These are phyloP conservation scores for Virgularia gustaviana DNA, from an alignment of 92 coral and sea anemone genomes.

Conservation along the genomic window DNA sequence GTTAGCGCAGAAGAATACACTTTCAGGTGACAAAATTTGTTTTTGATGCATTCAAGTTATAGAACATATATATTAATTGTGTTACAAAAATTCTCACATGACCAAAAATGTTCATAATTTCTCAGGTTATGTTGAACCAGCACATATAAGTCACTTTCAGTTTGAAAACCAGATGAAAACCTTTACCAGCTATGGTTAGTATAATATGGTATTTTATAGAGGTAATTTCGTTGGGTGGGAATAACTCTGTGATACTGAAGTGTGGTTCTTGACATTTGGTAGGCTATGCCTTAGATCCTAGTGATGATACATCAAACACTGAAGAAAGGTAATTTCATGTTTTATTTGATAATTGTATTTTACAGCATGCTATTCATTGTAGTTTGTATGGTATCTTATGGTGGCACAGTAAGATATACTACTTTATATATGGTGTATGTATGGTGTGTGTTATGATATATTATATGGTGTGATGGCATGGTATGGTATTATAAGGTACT, in stretches of 20 bases:
- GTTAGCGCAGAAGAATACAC: slow-evolving; percentile 70
- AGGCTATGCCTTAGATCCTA: slow-evolving; percentile 98
- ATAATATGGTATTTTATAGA: not conserved
- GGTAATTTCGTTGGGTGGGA: too few relatives aligned
- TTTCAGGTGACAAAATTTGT: slow-evolving; percentile 60
- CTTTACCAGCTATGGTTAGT: slow-evolving; percentile 88
- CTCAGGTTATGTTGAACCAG: slow-evolving; percentile 87
- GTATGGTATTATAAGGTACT: too few relatives aligned
- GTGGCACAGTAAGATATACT: too few relatives aligned
- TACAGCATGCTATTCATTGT: not conserved
- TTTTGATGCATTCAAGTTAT: too few relatives aligned
- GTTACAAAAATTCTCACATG: too few relatives aligned
- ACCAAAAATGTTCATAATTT: not conserved
- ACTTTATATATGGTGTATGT: too few relatives aligned
- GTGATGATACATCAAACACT: slow-evolving; percentile 54
- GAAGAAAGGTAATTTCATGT: slow-evolving; percentile 51
- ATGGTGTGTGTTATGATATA: too few relatives aligned
- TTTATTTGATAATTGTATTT: not conserved
- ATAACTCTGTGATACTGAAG: too few relatives aligned
- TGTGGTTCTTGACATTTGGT: too few relatives aligned
- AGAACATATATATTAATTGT: too few relatives aligned
- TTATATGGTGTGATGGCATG: too few relatives aligned
- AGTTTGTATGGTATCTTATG: not conserved
- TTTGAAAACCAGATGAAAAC: slow-evolving; percentile 97
- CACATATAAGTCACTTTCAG: slow-evolving; percentile 88